Evolutionary conservation across 1,140 invertebrate species (phyloP).

Genomic region (Harpegnathos saltator): DNA sequence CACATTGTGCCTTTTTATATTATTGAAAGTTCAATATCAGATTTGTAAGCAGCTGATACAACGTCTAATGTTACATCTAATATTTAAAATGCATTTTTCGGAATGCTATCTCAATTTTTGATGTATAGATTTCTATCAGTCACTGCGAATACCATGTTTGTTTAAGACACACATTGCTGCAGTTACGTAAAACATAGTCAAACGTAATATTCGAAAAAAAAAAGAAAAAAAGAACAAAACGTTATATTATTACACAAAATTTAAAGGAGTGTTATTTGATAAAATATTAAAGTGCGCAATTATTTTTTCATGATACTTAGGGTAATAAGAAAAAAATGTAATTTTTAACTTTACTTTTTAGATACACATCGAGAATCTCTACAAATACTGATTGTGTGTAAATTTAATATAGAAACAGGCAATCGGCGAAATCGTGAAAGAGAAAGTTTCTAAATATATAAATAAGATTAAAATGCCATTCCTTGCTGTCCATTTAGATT

Average conservation of each 20-base stretch:
- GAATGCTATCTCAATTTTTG: conserved; percentile 13
- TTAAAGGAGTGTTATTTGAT: conserved; percentile 38
- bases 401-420: conserved; percentile 11
- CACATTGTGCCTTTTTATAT: conserved; percentile 76
- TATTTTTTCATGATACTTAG: conserved; percentile 32
- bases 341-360: conserved; percentile 14
- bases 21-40: conserved; percentile 40
- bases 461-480: conserved; percentile 14
- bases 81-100: conserved; percentile 6
- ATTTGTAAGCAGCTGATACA: conserved; percentile 46
- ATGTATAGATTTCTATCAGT: conserved; percentile 40
- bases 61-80: conserved; percentile 25
- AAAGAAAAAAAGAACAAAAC: too few species aligned
- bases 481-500: conserved; percentile 33
- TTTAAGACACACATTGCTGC: background rate
- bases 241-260: conserved; percentile 46
- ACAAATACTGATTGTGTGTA: background rate
- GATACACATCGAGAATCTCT: conserved; percentile 17
- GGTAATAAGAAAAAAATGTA: conserved; percentile 4
- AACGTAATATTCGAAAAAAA: conserved; percentile 18
- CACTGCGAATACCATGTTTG: conserved; percentile 27
- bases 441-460: background rate
- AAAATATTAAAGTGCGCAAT: conserved; percentile 7
- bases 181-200: conserved; percentile 30
- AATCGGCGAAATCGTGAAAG: background rate